Base-by-base conservation (phyloP, 1,140 invertebrate genomes). In the Metaphire vulgaris region DNA sequence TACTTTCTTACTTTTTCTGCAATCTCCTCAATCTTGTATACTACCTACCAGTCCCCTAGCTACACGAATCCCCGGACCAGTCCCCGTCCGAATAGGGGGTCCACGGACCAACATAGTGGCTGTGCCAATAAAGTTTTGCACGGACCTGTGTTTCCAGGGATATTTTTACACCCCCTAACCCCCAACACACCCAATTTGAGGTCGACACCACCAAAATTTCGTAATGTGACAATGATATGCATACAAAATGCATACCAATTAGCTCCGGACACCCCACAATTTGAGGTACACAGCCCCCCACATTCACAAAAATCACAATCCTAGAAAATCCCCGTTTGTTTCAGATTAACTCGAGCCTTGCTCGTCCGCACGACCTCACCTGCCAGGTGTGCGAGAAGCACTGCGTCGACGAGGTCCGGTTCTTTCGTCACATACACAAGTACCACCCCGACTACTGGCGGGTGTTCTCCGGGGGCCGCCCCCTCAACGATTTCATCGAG, bases 361-460 rank as follows among this genome's bases (percentile, higher is more conserved):
- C 75, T 29, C 32, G 75, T 21, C 75, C 75, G 28, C 31, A 32
- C 30, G 69, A 76, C 70, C 69, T 76, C 29, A 76, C 64, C 29
- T 76, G 75, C 70, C 75, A 76, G 70, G 69, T 76, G 2, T 76
- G 75, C 65, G 75, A 76, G 75, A 76, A 76, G 64, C 75, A 76
- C 69, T 76, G 75, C 69, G 26, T 33, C 41, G 69, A 76, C 26
- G 75, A 76, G 28, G 69, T 74, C 26, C 32, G 33, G 30, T 76
- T 73, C 29, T 76, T 72, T 69, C 56, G 64, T 16, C 75, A 76
- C 75, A 76, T 76, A 1, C 75, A 76, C 56, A 76, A 76, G 75
- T 73, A 73, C 69, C 75, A 76, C 34, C 75, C 75, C 33, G 75
- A 76, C 28, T 76, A 73, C 75, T 76, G 75, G 75, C 69, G 75